Evolutionary conservation across 2,113 vertebrate species (phyloP).

Genomic region (Setophaga petechia): DNA sequence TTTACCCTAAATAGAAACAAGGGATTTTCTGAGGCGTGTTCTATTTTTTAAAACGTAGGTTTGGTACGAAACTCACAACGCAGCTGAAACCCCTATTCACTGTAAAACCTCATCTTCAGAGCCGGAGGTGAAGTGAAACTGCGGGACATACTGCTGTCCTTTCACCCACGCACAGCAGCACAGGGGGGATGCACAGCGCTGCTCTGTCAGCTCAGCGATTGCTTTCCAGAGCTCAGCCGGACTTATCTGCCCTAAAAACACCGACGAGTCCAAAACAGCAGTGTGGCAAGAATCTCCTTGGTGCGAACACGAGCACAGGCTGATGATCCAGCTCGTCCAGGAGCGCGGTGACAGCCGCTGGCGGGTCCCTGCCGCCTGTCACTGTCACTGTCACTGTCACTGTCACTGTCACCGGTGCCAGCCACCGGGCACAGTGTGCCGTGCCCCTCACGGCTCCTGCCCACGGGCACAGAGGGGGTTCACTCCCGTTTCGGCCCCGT

Average conservation of each 20-base stretch:
- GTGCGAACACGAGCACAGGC: not conserved
- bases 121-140: slow-evolving; percentile 24
- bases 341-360: not conserved
- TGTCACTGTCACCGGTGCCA: not conserved
- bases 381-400: too few species aligned
- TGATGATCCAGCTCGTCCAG: not conserved
- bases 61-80: not conserved
- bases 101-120: slow-evolving; percentile 14
- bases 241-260: not conserved
- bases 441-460: accelerated
- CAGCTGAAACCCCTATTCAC: not conserved
- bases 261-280: not conserved
- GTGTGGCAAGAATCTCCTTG: not conserved
- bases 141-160: not conserved
- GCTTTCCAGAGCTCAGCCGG: not conserved
- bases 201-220: not conserved
- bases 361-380: too few species aligned
- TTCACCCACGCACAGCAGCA: not conserved
- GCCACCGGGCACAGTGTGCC: not conserved
- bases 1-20: not conserved
- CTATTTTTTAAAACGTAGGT: slow-evolving; percentile 35
- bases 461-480: not conserved
- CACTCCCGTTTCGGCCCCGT: not conserved
- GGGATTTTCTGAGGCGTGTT: not conserved
- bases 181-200: not conserved